These are phyloP conservation scores for Brachionus angularis DNA, from an alignment of 1,140 invertebrate species.

Conservation along the genomic window DNA sequence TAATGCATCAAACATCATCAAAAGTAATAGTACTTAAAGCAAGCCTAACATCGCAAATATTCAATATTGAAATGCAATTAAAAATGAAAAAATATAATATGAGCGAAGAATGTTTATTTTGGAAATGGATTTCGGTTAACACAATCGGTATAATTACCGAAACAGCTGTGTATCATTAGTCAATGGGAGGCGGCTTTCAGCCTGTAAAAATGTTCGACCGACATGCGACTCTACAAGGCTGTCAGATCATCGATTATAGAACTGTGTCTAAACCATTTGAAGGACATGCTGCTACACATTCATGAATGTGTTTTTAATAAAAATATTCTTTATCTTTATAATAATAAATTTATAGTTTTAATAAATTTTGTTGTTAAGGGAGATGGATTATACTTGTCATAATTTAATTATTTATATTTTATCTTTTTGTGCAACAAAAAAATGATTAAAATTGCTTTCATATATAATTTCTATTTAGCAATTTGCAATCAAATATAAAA, in stretches of 20 bases:
- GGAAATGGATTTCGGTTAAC: conserved; percentile 99
- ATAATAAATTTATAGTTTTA: too few species aligned
- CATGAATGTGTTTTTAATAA: too few species aligned
- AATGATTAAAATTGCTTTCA: too few species aligned
- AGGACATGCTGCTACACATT: conserved; percentile 95
- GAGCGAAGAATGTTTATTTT: conserved; percentile 96
- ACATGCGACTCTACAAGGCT: conserved; percentile 85
- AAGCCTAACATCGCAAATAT: conserved; percentile 96
- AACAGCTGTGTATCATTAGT: conserved; percentile 94
- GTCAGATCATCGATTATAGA: conserved; percentile 98
- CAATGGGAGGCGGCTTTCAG: conserved; percentile 93
- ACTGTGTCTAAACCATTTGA: conserved; percentile 94
- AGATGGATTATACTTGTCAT: too few species aligned
- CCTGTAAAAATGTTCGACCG: conserved; percentile 97
- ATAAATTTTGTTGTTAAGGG: too few species aligned
- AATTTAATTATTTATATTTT: too few species aligned
- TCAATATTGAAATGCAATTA: conserved; percentile 99
- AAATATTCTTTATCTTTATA: too few species aligned
- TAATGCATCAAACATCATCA: conserved; percentile 98
- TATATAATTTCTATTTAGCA: too few species aligned
- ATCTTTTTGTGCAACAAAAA: too few species aligned
- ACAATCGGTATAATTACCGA: conserved; percentile 97
- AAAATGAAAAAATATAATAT: conserved; percentile 99
- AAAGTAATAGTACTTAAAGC: conserved; percentile 88
- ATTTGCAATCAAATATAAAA: too few species aligned